Evolutionary conservation across 1,140 invertebrate genomes (phyloP), one percentile per base, ranked within the genome.

Genomic region (Zophobas morio): DNA sequence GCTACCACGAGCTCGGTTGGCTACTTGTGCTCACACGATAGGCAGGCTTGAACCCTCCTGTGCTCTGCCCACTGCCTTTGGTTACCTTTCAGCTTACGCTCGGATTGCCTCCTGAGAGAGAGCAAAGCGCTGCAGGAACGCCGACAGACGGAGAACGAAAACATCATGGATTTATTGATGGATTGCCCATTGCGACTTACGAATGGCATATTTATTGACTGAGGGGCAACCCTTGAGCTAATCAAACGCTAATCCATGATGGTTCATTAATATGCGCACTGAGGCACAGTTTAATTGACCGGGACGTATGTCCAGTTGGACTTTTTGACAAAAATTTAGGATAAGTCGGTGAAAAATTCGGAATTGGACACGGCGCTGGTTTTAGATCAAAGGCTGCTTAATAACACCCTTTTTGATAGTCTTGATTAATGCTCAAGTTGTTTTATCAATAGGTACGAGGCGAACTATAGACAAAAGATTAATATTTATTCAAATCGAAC

Each of bases 1-100:
- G 81, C 83, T 83, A 84, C 83, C 82, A 81, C 80, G 77, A 80
- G 75, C 78, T 79, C 81, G 84, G 85, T 86, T 86, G 85, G 85
- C 83, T 85, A 83, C 82, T 80, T 82, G 79, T 81, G 81, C 79
- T 82, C 79, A 82, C 80, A 60, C 79, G 81, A 84, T 84, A 84
- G 84, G 84, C 82, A 84, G 84, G 82, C 84, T 85, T 85, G 78
- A 79, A 80, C 79, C 79, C 76, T 78, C 79, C 76, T 76, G 79
- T 74, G 83, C 84, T 84, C 82, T 79, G 81, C 83, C 84, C 85
- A 85, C 84, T 82, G 74, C 80, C 60, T 84, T 79, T 84, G 84
- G 79, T 84, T 81, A 81, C 79, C 79, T 76, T 79, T 77, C 73
- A 63, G 75, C 70, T 74, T 74, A 54, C 70, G 39, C 49, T 39